phyloP scores from a whole-genome alignment of 2,797 vertebrate genomes.

The Echeneis naucrates region DNA sequence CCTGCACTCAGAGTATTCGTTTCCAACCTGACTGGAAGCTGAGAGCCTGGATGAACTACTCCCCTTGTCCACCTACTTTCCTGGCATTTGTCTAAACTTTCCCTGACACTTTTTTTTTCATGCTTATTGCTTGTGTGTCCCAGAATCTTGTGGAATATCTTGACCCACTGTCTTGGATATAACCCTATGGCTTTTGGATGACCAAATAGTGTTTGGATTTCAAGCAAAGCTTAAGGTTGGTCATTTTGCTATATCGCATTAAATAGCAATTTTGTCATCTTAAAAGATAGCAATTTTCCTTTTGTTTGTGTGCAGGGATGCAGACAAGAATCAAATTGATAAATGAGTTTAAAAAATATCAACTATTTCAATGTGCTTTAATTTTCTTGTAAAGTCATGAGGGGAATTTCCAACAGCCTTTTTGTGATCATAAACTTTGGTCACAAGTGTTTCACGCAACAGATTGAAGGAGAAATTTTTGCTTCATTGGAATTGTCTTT shows the following conservation, averaged over 20 bases:
- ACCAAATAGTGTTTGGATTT: conserved; percentile 34
- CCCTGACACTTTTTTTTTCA: conserved; percentile 30
- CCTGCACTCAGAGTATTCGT: conserved; percentile 60
- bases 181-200: conserved; percentile 53
- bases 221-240: conserved; percentile 71
- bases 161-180: conserved; percentile 9
- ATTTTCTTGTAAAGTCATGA: background rate
- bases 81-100: conserved; percentile 47
- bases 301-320: conserved; percentile 3
- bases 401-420: conserved; percentile 29
- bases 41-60: conserved; percentile 52
- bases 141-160: conserved; percentile 58
- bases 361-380: background rate
- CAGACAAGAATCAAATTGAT: background rate
- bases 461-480: conserved; percentile 2
- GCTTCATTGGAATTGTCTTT: background rate
- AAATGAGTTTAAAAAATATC: conserved; percentile 12
- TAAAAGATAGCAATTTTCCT: background rate
- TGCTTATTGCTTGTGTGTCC: conserved; percentile 22
- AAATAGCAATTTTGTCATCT: background rate
- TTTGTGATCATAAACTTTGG: conserved; percentile 28
- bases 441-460: conserved; percentile 27
- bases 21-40: conserved; percentile 69
- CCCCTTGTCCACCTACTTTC: conserved; percentile 40
- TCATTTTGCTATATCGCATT: conserved; percentile 43